phyloP scores from a whole-genome alignment of 2,113 vertebrate species.

The Halichoerus grypus region DNA sequence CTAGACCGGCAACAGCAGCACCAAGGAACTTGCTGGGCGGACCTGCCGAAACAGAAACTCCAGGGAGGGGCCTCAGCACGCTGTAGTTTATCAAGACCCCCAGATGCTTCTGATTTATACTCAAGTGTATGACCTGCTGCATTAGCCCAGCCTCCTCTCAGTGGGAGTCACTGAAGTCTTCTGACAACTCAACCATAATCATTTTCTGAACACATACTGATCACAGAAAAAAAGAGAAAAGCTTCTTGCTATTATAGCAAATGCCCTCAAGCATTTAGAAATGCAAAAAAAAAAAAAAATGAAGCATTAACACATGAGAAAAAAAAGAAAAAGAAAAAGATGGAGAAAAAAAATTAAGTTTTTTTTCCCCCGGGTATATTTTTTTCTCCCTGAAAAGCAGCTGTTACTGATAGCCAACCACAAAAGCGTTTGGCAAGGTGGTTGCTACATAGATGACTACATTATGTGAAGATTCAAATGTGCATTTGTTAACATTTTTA shows the following conservation, averaged over 20 bases:
- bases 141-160: not conserved
- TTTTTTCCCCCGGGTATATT: not conserved
- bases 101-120: not conserved
- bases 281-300: not conserved
- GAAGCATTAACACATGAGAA: not conserved
- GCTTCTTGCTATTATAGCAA: not conserved
- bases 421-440: not conserved
- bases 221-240: not conserved
- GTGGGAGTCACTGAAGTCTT: not conserved
- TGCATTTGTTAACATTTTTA: not conserved
- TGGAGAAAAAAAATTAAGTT: not conserved
- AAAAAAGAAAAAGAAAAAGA: not conserved
- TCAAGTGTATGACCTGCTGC: not conserved
- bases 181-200: not conserved
- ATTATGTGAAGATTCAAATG: not conserved
- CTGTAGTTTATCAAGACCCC: not conserved
- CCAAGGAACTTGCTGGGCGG: not conserved
- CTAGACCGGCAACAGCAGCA: not conserved
- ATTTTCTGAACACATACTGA: not conserved
- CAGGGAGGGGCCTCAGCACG: not conserved
- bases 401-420: not conserved
- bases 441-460: not conserved
- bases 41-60: not conserved
- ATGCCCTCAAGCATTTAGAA: not conserved
- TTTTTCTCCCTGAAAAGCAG: slow-evolving; percentile 1